Conservation (phyloP, 35 echinoderm and acorn worm genomes). For the Stichopus chloronotus region DNA sequence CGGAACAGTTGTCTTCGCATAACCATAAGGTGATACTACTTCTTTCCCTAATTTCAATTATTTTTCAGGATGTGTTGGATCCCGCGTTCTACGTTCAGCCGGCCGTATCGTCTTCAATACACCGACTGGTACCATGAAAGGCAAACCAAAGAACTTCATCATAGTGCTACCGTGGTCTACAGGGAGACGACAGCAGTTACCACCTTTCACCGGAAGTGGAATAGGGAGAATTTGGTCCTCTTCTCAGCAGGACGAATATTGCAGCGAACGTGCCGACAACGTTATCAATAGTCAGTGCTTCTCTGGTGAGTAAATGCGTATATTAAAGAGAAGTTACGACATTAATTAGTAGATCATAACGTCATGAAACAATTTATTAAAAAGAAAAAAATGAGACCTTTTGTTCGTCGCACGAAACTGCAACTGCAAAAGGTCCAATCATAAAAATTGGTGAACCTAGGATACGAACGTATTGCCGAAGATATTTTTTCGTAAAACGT, state of each 20-base stretch:
- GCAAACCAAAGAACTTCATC: neutral
- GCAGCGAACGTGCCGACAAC: neutral
- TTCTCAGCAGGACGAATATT: neutral
- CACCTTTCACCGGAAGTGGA: neutral
- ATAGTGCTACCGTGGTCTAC: neutral
- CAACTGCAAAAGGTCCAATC: too few relatives aligned
- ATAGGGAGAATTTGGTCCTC: neutral
- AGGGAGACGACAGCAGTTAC: neutral
- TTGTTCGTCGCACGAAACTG: too few relatives aligned
- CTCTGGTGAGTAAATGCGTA: neutral
- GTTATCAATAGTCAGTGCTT: neutral
- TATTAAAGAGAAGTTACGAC: too few relatives aligned
- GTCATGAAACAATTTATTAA: too few relatives aligned
- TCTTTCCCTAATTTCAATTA: too few relatives aligned
- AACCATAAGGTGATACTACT: too few relatives aligned
- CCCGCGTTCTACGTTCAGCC: neutral
- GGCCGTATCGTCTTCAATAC: neutral
- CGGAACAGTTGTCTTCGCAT: too few relatives aligned
- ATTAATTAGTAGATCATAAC: too few relatives aligned
- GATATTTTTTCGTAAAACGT: too few relatives aligned
- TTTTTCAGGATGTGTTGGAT: neutral
- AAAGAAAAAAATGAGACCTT: too few relatives aligned
- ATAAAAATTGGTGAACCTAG: too few relatives aligned
- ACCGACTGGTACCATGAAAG: neutral
- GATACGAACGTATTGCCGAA: too few relatives aligned